Percentiles rank a stretch among this genome's conserved stretches.
Conservation (phyloP, 2,888 invertebrate genomes). For the Tanypteryx hageni region DNA sequence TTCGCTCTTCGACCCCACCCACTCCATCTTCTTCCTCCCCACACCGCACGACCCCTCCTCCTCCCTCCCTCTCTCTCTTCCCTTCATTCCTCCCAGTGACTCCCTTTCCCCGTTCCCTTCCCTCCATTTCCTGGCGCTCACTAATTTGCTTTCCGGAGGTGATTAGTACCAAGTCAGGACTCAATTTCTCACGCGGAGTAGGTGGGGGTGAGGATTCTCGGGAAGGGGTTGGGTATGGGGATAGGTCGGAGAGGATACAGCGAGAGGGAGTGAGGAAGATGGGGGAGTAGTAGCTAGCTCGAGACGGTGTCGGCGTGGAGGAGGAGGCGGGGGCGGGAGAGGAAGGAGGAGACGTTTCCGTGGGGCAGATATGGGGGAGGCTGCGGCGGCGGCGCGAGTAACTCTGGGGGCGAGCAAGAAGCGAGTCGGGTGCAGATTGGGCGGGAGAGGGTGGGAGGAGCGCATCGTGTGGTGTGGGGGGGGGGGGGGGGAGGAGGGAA, state of each 20-base stretch:
- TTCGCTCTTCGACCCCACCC: background rate
- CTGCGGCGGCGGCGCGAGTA: too few relatives aligned
- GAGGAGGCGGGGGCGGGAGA: background rate
- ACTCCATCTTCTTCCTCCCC: slow-evolving; percentile 11
- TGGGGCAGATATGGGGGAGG: background rate
- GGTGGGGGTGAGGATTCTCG: background rate
- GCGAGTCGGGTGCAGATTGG: background rate
- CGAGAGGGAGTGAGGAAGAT: background rate
- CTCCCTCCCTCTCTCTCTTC: background rate
- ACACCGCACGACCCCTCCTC: background rate
- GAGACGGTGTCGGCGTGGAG: background rate
- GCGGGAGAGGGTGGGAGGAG: background rate
- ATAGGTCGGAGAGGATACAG: background rate
- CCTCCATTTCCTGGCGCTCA: slow-evolving; percentile 49
- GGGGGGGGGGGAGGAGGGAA: background rate
- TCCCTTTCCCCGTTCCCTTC: background rate
- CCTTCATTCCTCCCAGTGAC: too few relatives aligned
- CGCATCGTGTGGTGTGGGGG: background rate
- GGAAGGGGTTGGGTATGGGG: background rate
- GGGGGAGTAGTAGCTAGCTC: background rate
- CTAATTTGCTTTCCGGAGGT: slow-evolving; percentile 58
- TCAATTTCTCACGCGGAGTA: slow-evolving; percentile 53
- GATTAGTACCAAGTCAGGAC: slow-evolving; percentile 58
- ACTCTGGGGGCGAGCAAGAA: background rate
- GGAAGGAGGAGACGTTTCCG: slow-evolving; percentile 6